A percentile compares a stretch with the other conserved stretches of the same genome.
Conservation (phyloP, 2,888 invertebrate genomes). For the Cheilosia urbana region DNA sequence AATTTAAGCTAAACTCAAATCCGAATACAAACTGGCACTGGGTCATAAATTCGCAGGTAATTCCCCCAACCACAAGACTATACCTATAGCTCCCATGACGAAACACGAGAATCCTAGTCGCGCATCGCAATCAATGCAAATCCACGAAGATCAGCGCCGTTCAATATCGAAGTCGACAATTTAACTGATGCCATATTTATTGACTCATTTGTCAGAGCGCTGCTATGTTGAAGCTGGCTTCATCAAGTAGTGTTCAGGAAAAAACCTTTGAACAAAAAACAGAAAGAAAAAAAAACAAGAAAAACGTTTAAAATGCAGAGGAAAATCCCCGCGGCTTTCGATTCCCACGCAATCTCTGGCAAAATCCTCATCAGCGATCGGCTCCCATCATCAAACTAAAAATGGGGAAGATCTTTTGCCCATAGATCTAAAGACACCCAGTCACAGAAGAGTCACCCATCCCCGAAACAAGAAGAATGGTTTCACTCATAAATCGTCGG, state of each 20-base stretch:
- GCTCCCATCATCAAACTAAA: conserved; percentile 50
- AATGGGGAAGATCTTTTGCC: conserved; percentile 50
- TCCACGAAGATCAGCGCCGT: conserved; percentile 51
- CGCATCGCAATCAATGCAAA: conserved; percentile 62
- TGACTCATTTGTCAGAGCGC: conserved; percentile 73
- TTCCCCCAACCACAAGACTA: conserved; percentile 4
- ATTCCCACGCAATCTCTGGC: conserved; percentile 70
- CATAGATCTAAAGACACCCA: conserved; percentile 9
- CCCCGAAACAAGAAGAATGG: conserved; percentile 61
- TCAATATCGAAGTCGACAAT: conserved; percentile 70
- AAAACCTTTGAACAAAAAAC: conserved; percentile 11
- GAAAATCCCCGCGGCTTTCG: conserved; percentile 64
- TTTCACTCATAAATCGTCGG: conserved; percentile 64
- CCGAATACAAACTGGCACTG: not conserved
- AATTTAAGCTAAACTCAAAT: conserved; percentile 1
- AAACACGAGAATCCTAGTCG: not conserved
- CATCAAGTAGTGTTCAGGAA: conserved; percentile 5
- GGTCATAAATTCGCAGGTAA: conserved; percentile 31
- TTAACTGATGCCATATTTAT: conserved; percentile 71
- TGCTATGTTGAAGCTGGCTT: conserved; percentile 3
- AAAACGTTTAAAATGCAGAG: conserved; percentile 16
- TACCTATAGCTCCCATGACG: not conserved
- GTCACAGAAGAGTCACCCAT: conserved; percentile 50
- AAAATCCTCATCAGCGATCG: conserved; percentile 57
- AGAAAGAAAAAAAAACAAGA: conserved; percentile 2